A percentile compares a stretch with the other conserved stretches of the same genome.
Conservation (phyloP, 2,113 vertebrate genomes). For the Vidua chalybeata region DNA sequence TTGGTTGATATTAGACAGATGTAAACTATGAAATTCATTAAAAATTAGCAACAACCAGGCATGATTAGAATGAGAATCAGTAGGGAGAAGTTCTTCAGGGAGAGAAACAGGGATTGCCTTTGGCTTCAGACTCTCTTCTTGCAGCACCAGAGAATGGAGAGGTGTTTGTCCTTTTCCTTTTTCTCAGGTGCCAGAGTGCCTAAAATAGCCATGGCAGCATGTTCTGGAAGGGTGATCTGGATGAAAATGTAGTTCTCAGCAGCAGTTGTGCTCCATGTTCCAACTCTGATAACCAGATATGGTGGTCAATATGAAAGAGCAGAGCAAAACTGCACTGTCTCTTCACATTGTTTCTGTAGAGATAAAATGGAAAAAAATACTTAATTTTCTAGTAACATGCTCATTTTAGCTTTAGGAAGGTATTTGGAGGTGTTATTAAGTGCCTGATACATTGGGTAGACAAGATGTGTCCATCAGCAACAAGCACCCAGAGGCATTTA, state of each 20-base stretch:
- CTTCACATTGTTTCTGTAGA: neutral
- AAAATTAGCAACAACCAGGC: neutral
- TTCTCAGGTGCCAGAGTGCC: neutral
- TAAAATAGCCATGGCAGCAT: neutral
- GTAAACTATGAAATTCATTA: neutral
- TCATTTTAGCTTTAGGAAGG: neutral
- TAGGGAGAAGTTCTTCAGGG: neutral
- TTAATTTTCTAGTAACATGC: fast-evolving
- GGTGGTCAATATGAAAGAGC: neutral
- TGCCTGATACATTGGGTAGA: neutral
- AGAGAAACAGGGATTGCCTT: neutral
- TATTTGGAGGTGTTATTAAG: neutral
- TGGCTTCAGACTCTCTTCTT: neutral
- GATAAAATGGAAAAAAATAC: neutral
- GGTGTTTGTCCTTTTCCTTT: neutral
- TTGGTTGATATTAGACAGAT: neutral
- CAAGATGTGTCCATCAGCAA: neutral
- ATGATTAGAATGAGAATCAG: neutral
- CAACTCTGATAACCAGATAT: neutral
- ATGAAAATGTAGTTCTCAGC: neutral
- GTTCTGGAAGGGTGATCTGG: neutral
- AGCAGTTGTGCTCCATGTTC: neutral
- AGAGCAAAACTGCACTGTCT: neutral
- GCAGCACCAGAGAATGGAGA: fast-evolving
- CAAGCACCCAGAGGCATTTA: neutral